A percentile compares a stretch with the other conserved stretches of the same genome.
These are phyloP conservation scores for Typhlichthys subterraneus DNA, from an alignment of 2,797 vertebrate species.

Conservation along the genomic window DNA sequence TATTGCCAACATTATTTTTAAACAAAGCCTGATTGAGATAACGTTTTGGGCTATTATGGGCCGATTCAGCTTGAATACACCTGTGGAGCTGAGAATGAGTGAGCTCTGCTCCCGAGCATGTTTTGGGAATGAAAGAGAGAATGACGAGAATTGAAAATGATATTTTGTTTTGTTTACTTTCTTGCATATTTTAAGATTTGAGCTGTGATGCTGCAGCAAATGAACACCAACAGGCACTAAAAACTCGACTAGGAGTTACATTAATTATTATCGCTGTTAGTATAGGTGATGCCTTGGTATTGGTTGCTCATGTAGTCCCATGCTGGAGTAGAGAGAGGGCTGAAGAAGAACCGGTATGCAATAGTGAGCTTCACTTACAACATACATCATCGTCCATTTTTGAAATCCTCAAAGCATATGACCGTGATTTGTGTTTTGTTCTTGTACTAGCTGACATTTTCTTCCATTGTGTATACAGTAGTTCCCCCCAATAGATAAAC, in stretches of 20 bases:
- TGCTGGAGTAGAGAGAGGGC: too few relatives aligned
- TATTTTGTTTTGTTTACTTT: background rate
- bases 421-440: constrained; percentile 9
- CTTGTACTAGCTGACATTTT: too few relatives aligned
- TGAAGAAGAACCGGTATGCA: too few relatives aligned
- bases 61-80: constrained; percentile 29
- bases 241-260: background rate
- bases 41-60: constrained; percentile 30
- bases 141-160: constrained; percentile 8
- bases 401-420: constrained; percentile 15
- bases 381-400: background rate
- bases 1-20: constrained; percentile 34
- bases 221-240: constrained; percentile 2
- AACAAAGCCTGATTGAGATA: constrained; percentile 60
- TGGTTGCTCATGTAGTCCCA: too few relatives aligned
- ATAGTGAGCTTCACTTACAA: background rate
- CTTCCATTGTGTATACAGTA: too few relatives aligned
- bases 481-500: too few relatives aligned
- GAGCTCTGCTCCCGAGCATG: constrained; percentile 22
- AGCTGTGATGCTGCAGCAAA: constrained; percentile 6
- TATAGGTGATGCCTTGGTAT: too few relatives aligned
- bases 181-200: constrained; percentile 26
- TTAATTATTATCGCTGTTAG: too few relatives aligned
- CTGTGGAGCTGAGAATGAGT: constrained; percentile 22
- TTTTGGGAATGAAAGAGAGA: constrained; percentile 14